phyloP scores from a whole-genome alignment of 2,113 vertebrate genomes.

The Lethenteron reissneri region DNA sequence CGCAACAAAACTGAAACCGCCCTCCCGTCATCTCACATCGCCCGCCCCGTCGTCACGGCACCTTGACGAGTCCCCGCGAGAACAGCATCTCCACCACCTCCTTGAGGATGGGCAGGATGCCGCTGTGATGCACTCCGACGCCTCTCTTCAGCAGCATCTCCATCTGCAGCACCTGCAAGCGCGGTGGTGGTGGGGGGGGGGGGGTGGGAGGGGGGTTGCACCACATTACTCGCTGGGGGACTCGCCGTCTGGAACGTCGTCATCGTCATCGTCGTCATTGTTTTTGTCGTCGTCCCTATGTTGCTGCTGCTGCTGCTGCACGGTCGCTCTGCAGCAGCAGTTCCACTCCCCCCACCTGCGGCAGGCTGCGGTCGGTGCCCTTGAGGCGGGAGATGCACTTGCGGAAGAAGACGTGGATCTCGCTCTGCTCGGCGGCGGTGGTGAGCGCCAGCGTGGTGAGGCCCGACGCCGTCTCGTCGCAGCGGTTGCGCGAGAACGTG shows the following conservation, averaged over 20 bases:
- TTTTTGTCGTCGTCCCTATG: not conserved
- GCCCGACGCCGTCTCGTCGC: slow-evolving; percentile 51
- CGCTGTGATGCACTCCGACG: slow-evolving; percentile 61
- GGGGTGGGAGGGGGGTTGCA: no score
- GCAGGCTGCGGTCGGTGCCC: slow-evolving; percentile 53
- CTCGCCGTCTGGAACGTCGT: no score
- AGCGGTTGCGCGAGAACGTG: slow-evolving; percentile 59
- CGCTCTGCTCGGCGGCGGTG: slow-evolving; percentile 40
- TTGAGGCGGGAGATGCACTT: slow-evolving; percentile 58
- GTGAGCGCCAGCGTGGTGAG: slow-evolving; percentile 53
- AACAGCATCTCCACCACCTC: slow-evolving; percentile 84
- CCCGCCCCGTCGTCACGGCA: not conserved
- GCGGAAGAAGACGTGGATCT: slow-evolving; percentile 61
- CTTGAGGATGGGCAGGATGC: slow-evolving; percentile 72
- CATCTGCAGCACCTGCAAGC: slow-evolving; percentile 42
- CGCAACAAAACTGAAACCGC: no score
- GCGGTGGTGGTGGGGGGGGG: no score
- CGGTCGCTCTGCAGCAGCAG: no score
- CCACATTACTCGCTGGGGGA: no score
- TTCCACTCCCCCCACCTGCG: slow-evolving; percentile 30
- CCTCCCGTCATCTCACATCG: no score
- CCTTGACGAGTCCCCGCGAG: slow-evolving; percentile 39
- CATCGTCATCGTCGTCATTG: not conserved
- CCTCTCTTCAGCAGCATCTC: slow-evolving; percentile 50
- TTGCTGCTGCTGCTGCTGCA: not conserved